Conservation (phyloP, 2,113 vertebrate species). For the Seriola quinqueradiata region DNA sequence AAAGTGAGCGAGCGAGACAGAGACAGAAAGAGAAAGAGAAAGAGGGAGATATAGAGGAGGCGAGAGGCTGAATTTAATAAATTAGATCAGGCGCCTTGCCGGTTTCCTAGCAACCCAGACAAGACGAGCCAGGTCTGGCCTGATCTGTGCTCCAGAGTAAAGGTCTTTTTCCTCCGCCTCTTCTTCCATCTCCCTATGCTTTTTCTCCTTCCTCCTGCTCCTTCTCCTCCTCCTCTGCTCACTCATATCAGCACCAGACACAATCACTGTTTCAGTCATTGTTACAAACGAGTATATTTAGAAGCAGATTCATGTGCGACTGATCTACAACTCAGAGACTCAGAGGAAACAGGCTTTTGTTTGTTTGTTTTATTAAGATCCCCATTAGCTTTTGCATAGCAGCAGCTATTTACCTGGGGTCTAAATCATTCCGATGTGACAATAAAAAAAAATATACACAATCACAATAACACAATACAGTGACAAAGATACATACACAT, state of each 20-base stretch:
- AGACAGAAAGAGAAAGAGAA: conserved; percentile 54
- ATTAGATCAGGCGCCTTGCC: conserved; percentile 82
- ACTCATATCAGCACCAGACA: conserved; percentile 41
- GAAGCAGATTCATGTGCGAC: conserved; percentile 20
- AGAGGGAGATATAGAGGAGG: conserved; percentile 64
- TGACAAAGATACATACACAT: too few species aligned
- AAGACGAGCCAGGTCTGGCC: conserved; percentile 77
- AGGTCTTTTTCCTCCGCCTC: conserved; percentile 64
- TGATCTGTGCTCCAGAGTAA: conserved; percentile 76
- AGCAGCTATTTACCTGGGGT: too few species aligned
- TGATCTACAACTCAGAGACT: conserved; percentile 4
- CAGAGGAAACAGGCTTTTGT: not conserved
- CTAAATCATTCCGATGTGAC: too few species aligned
- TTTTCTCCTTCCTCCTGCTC: conserved; percentile 4
- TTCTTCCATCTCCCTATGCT: conserved; percentile 29
- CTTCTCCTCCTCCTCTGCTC: conserved; percentile 32
- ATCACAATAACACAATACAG: too few species aligned
- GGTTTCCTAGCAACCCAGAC: conserved; percentile 86
- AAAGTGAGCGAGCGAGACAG: conserved; percentile 61
- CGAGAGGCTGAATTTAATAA: conserved; percentile 83
- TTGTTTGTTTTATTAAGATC: too few species aligned
- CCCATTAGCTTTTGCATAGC: too few species aligned
- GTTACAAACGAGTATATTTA: conserved; percentile 33
- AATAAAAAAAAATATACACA: too few species aligned
- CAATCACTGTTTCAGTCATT: conserved; percentile 31